These are phyloP conservation scores for Altica lythri DNA, from an alignment of 2,888 invertebrate species.

Conservation along the genomic window DNA sequence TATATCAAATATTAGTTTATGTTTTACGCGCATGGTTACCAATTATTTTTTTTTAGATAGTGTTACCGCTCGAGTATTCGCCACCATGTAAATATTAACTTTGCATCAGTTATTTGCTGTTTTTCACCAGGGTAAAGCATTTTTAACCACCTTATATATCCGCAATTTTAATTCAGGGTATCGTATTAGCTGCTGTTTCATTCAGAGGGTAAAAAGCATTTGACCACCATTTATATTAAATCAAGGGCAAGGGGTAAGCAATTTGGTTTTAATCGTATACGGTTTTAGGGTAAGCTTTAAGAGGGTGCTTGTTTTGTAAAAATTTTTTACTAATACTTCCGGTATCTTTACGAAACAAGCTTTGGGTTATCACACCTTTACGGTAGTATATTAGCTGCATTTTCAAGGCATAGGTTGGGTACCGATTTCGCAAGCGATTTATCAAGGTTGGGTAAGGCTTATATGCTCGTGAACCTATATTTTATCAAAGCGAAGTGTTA, in stretches of 20 bases:
- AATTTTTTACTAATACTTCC: not conserved
- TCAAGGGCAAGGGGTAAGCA: not conserved
- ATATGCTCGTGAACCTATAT: constrained; percentile 42
- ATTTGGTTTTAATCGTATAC: not conserved
- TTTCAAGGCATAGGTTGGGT: constrained; percentile 32
- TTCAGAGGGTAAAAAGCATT: constrained; percentile 17
- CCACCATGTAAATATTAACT: constrained; percentile 8
- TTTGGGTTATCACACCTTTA: constrained; percentile 5
- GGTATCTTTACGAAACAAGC: constrained; percentile 15
- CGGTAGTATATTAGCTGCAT: constrained; percentile 20
- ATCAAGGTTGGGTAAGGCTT: constrained; percentile 29
- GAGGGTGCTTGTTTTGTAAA: constrained; percentile 12
- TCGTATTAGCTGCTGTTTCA: constrained; percentile 33
- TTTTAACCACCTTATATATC: constrained; percentile 38
- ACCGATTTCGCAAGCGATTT: constrained; percentile 19
- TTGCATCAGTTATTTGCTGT: not conserved
- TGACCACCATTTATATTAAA: not conserved
- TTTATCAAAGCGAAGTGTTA: constrained; percentile 37
- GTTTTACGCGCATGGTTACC: no score
- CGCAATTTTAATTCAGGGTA: no score
- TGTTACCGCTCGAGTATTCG: not conserved
- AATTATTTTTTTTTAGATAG: no score
- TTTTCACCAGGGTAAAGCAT: constrained; percentile 23
- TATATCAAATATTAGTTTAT: no score
- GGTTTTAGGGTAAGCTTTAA: no score